Conservation (phyloP, 2,797 vertebrate genomes). For the Caiman crocodilus region DNA sequence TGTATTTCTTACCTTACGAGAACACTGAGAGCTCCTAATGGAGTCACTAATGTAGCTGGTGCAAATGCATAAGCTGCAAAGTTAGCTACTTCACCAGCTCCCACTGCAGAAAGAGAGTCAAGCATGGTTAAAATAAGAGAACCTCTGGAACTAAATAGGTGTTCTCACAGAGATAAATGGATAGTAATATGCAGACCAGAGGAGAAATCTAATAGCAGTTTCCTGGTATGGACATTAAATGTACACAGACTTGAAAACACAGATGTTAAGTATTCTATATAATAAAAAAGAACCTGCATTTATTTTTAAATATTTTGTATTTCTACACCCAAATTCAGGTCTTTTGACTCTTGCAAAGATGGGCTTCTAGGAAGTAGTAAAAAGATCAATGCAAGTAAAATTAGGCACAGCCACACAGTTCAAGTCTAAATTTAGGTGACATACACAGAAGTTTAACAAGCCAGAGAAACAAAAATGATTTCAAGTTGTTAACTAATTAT, state of each 20-base stretch:
- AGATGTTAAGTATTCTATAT: not conserved
- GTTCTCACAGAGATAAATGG: not conserved
- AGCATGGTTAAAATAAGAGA: not conserved
- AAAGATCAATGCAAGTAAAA: not conserved
- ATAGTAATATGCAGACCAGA: not conserved
- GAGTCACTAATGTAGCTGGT: slow-evolving; percentile 97
- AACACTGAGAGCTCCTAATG: slow-evolving; percentile 96
- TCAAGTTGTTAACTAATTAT: not conserved
- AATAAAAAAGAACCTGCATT: not conserved
- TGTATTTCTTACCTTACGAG: slow-evolving; percentile 91
- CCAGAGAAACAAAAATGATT: not conserved
- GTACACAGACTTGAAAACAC: not conserved
- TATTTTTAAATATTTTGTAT: slow-evolving; percentile 1
- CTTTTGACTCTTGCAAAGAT: not conserved
- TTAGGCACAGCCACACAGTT: not conserved
- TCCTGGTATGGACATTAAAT: not conserved
- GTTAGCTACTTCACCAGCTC: slow-evolving; percentile 96
- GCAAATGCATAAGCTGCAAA: slow-evolving; percentile 99
- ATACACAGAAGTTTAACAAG: not conserved
- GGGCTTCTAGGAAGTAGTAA: not conserved
- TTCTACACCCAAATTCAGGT: not conserved
- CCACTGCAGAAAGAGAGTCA: slow-evolving; percentile 85
- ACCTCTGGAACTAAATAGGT: not conserved
- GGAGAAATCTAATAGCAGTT: not conserved
- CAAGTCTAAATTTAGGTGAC: not conserved